A percentile compares a stretch with the other conserved stretches of the same genome.
Conservation (phyloP, 2,797 vertebrate genomes). For the Atherinosoma microstoma region DNA sequence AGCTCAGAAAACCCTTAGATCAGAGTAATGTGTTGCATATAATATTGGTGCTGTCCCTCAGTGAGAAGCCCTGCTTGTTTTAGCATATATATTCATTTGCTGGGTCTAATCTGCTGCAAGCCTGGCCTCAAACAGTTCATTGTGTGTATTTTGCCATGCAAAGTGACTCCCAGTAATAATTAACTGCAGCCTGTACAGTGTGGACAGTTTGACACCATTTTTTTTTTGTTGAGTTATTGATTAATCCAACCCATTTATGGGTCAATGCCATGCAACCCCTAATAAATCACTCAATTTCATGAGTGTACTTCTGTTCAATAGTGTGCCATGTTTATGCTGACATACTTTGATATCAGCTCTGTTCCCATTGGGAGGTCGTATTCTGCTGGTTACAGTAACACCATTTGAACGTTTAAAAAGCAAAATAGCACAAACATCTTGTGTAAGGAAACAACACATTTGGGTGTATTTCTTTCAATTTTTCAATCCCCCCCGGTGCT, state of each 20-base stretch:
- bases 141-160: constrained; percentile 43
- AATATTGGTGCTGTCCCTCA: constrained; percentile 12
- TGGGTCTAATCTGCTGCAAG: constrained; percentile 53
- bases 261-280: background rate
- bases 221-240: background rate
- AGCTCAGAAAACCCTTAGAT: constrained; percentile 54
- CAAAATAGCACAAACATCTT: background rate
- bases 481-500: background rate
- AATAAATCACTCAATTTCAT: background rate
- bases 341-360: background rate
- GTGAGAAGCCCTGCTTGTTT: constrained; percentile 12
- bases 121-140: constrained; percentile 41
- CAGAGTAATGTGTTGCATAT: constrained; percentile 31
- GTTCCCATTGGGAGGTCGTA: background rate
- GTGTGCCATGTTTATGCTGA: background rate
- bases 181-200: constrained; percentile 14
- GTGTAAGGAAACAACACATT: background rate
- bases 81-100: constrained; percentile 41
- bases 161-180: constrained; percentile 26
- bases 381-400: background rate
- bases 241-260: background rate
- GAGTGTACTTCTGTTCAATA: background rate
- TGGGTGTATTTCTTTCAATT: background rate
- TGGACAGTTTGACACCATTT: constrained; percentile 11
- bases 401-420: background rate